These are phyloP conservation scores for Oostethus manadensis DNA, from an alignment of 2,113 vertebrate species.

Conservation along the genomic window DNA sequence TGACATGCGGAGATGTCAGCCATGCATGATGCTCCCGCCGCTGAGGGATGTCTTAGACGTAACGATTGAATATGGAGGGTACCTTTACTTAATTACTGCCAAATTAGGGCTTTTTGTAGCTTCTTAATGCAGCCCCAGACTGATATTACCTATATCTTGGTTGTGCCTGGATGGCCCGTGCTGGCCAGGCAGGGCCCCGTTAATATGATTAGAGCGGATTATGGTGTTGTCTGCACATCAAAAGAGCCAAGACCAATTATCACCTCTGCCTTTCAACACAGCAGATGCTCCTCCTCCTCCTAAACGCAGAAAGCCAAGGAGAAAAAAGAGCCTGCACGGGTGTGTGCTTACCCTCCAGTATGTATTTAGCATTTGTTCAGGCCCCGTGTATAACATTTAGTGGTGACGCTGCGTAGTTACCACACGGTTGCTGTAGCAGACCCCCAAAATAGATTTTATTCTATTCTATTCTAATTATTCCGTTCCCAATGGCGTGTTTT, in stretches of 20 bases:
- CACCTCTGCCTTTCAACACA: constrained; percentile 64
- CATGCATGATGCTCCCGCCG: constrained; percentile 9
- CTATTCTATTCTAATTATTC: constrained; percentile 56
- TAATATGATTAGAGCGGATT: constrained; percentile 73
- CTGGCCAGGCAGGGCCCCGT: constrained; percentile 54
- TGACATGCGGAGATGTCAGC: constrained; percentile 8
- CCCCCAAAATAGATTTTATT: constrained; percentile 55
- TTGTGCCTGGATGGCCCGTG: constrained; percentile 30
- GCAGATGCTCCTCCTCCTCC: constrained; percentile 35
- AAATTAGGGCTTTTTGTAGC: constrained; percentile 24
- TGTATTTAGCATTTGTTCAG: constrained; percentile 44
- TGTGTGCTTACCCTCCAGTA: constrained; percentile 36
- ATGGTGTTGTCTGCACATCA: constrained; percentile 67
- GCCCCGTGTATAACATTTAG: constrained; percentile 50
- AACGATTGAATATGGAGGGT: too few species aligned
- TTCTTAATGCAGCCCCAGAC: constrained; percentile 4
- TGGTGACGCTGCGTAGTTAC: constrained; percentile 36
- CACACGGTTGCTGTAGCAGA: constrained; percentile 22
- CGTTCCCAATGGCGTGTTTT: constrained; percentile 37
- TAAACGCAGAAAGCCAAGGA: constrained; percentile 24
- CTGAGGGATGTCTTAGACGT: constrained; percentile 1
- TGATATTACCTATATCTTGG: constrained; percentile 46
- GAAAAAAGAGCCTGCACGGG: constrained; percentile 17
- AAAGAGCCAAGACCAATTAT: constrained; percentile 73
- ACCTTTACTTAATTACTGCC: background rate